Evolutionary conservation across 2,113 vertebrate genomes (phyloP).

Genomic region (Rhea americana): DNA sequence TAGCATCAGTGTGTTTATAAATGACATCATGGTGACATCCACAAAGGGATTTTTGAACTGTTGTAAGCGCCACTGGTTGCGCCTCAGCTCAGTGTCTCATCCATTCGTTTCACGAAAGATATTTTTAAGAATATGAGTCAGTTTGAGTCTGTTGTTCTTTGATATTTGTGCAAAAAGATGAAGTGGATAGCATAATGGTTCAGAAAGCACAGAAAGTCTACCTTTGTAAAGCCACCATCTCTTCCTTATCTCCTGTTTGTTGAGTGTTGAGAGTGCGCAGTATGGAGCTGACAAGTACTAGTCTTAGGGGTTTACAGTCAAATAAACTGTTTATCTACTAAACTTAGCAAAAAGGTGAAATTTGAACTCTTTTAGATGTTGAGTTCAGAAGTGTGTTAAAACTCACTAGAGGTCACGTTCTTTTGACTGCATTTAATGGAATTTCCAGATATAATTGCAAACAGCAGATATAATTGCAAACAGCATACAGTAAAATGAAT

Average conservation of each 20-base stretch:
- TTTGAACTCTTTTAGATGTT: neutral
- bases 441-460: neutral
- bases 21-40: fast-evolving
- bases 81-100: neutral
- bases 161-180: neutral
- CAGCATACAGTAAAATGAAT: neutral
- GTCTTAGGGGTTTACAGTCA: neutral
- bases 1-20: neutral
- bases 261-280: neutral
- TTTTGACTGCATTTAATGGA: neutral
- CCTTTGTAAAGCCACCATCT: neutral
- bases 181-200: neutral
- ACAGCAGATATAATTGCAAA: neutral
- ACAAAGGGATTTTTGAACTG: neutral
- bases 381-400: neutral
- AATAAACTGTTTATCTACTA: neutral
- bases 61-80: neutral
- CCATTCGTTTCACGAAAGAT: neutral
- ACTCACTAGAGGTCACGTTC: neutral
- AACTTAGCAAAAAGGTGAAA: neutral
- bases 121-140: neutral
- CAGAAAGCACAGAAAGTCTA: neutral
- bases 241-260: neutral
- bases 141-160: neutral
- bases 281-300: neutral